phyloP scores from a whole-genome alignment of 1,140 invertebrate genomes.

The Heliconius himera region DNA sequence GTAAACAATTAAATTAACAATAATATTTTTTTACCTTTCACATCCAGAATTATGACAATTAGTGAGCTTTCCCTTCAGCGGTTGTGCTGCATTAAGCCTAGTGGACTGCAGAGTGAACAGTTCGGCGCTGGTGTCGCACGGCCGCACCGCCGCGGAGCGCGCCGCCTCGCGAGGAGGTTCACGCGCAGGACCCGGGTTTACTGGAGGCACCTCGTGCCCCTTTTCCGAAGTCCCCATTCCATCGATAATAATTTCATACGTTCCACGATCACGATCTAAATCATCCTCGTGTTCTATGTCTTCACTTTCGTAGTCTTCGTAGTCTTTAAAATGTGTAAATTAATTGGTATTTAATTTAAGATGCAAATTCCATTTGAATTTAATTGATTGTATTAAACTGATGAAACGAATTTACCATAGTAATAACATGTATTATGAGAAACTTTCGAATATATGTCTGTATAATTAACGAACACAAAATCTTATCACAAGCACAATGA shows the following conservation, averaged over 20 bases:
- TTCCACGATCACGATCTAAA: conserved; percentile 68
- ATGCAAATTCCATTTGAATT: too few species aligned
- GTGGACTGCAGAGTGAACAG: conserved; percentile 92
- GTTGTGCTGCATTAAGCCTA: conserved; percentile 87
- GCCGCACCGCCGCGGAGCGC: conserved; percentile 84
- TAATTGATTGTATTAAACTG: too few species aligned
- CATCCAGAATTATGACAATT: conserved; percentile 95
- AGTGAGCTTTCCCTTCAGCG: conserved; percentile 91
- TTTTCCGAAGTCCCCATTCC: conserved; percentile 51
- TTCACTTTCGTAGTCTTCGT: conserved; percentile 71
- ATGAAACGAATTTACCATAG: too few species aligned
- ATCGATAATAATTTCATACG: conserved; percentile 71
- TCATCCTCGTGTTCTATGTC: conserved; percentile 77
- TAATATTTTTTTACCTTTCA: conserved; percentile 84
- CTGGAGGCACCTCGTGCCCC: conserved; percentile 31
- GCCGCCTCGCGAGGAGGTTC: conserved; percentile 74
- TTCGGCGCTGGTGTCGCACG: conserved; percentile 93
- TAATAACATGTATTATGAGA: too few species aligned
- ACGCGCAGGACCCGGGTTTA: conserved; percentile 47
- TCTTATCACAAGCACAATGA: too few species aligned
- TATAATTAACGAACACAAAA: too few species aligned
- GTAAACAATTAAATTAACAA: too few species aligned
- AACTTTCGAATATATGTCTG: too few species aligned
- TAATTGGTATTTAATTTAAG: too few species aligned
- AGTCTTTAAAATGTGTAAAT: conserved; percentile 47